Conservation (phyloP, 2,113 vertebrate species). For the Tragelaphus buxtoni region DNA sequence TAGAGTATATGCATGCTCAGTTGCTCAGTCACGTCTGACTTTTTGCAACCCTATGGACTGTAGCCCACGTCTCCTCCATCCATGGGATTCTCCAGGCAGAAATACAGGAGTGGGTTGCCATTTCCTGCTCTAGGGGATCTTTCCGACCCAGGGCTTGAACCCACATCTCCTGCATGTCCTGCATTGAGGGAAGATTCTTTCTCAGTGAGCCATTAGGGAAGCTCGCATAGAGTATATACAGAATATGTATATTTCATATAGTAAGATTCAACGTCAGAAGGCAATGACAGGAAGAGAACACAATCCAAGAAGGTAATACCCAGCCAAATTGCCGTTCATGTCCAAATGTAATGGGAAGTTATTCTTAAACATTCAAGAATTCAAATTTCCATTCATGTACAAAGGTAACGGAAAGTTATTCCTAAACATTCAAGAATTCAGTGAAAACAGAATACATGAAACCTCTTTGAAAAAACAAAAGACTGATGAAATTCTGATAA, state of each 20-base stretch:
- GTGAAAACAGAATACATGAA: neutral
- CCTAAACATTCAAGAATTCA: neutral
- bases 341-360: neutral
- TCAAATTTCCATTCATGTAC: neutral
- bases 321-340: neutral
- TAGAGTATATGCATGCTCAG: neutral
- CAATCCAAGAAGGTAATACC: neutral
- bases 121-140: neutral
- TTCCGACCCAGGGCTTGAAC: neutral
- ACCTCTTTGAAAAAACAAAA: neutral
- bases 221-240: neutral
- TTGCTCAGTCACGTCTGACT: neutral
- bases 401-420: neutral
- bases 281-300: neutral
- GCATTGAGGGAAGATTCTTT: neutral
- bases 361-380: neutral
- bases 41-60: neutral
- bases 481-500: neutral
- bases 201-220: neutral
- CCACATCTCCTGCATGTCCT: neutral
- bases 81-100: neutral
- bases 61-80: neutral
- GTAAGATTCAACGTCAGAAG: neutral
- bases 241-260: neutral
- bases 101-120: neutral